These are phyloP conservation scores for Chironomus riparius DNA, from an alignment of 2,888 invertebrate species.

Conservation along the genomic window DNA sequence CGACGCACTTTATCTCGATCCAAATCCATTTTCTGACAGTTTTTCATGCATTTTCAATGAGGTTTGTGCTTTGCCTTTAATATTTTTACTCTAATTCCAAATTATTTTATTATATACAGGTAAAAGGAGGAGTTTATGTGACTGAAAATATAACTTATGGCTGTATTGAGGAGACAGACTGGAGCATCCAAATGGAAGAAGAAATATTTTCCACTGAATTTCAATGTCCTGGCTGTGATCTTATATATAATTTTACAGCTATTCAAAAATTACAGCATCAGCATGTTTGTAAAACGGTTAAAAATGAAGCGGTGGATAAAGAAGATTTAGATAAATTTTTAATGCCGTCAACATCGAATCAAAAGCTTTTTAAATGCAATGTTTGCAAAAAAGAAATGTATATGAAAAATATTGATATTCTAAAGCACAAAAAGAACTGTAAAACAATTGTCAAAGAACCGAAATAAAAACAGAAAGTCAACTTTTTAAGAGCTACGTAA, in stretches of 20 bases:
- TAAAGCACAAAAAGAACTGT: constrained; percentile 70
- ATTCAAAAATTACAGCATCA: constrained; percentile 69
- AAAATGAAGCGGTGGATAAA: constrained; percentile 36
- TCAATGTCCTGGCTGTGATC: constrained; percentile 62
- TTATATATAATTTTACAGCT: constrained; percentile 52
- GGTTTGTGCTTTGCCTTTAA: no score
- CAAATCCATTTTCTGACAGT: constrained; percentile 64
- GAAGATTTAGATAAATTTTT: constrained; percentile 35
- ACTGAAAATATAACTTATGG: constrained; percentile 76
- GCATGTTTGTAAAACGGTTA: constrained; percentile 33
- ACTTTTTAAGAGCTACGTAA: no score
- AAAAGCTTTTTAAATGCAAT: constrained; percentile 60
- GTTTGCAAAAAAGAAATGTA: constrained; percentile 58
- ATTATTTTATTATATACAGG: no score
- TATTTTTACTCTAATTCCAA: no score
- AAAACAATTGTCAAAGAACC: constrained; percentile 26
- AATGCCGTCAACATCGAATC: constrained; percentile 45
- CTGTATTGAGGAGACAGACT: constrained; percentile 58
- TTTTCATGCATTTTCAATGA: constrained; percentile 53
- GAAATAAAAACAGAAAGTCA: no score
- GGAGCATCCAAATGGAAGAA: constrained; percentile 54
- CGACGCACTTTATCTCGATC: constrained; percentile 37
- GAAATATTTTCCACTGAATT: constrained; percentile 56
- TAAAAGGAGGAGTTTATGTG: constrained; percentile 74
- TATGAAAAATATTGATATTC: constrained; percentile 72